Percentiles rank a stretch among this genome's conserved stretches.
These are phyloP conservation scores for Thaumatotibia leucotreta DNA, from an alignment of 1,140 invertebrate species.

Conservation along the genomic window DNA sequence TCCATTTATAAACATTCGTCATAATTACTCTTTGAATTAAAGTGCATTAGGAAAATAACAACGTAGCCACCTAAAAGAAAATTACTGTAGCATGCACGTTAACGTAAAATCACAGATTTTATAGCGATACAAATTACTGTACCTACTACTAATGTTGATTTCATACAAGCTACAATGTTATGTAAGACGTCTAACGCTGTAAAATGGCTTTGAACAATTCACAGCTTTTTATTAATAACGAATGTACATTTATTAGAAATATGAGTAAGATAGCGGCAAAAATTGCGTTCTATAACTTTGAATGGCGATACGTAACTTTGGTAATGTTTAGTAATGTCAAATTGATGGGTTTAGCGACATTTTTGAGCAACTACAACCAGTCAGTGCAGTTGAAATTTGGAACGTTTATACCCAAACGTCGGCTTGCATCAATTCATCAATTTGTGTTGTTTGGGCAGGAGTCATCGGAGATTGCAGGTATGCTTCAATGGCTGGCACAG, in stretches of 20 bases:
- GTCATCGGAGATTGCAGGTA: constrained; percentile 32
- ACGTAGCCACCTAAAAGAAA: neutral
- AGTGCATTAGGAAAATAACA: neutral
- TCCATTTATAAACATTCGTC: neutral
- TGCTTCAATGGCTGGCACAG: constrained; percentile 32
- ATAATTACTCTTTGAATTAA: neutral
- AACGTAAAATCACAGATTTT: neutral
- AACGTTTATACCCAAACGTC: constrained; percentile 25
- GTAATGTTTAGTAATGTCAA: constrained; percentile 35
- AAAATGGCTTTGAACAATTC: constrained; percentile 1
- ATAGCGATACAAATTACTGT: neutral
- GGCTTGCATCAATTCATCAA: constrained; percentile 27
- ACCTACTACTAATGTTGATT: neutral
- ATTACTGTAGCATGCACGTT: neutral
- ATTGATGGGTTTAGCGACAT: constrained; percentile 29
- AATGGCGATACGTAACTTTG: constrained; percentile 48
- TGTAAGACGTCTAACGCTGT: neutral
- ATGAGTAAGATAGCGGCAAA: constrained; percentile 41
- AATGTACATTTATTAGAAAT: constrained; percentile 20
- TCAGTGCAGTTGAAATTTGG: constrained; percentile 35
- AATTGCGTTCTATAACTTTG: constrained; percentile 46
- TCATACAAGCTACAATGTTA: neutral
- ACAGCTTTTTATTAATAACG: constrained; percentile 10
- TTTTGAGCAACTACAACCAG: constrained; percentile 38
- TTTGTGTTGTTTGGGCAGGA: constrained; percentile 46